Evolutionary conservation across 2,797 vertebrate species (phyloP), one percentile per base, ranked within the genome.

Genomic region (Discoglossus pictus): DNA sequence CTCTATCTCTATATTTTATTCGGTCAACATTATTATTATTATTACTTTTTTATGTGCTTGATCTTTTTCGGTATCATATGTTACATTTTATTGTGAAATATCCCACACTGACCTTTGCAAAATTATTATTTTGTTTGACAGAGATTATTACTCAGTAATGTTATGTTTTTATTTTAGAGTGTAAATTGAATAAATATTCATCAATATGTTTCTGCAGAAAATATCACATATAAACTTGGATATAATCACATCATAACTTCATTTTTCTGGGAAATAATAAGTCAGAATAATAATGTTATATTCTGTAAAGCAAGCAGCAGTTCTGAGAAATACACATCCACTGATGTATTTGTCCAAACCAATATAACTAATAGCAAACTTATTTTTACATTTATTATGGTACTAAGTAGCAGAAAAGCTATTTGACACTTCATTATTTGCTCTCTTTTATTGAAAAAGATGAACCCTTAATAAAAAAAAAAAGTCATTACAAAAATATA

Each of bases 41-140:
- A n/a, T n/a, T n/a, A n/a, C n/a, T n/a, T n/a, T n/a, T n/a, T n/a
- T n/a, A 31, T 31, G 27, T 31, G 46, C 23, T 11, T 1, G 21
- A 31, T 51, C 24, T 34, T 24, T 34, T 42, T 43, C 10, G 43
- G 43, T 16, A 59, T 17, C 20, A 6, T 66, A 31, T 48, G 58
- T 66, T 67, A 58, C 44, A 51, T 67, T 59, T 67, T 51, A 43
- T 51, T 67, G 24, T 51, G 44, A 40, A 59, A 51, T 52, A 46
- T 44, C 44, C 54, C 65, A 51, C 54, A 60, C 43, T 39, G 40
- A 48, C 18, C 43, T 38, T 2, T 12, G 16, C 17, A 9, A n/a
- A 16, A 60, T 60, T 43, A 59, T 58, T 59, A 67, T 50, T 50
- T 60, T 35, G 21, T 59, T 35, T 52, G 54, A 42, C 23, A 39